Evolutionary conservation across 53 echinoderm and acorn worm species (phyloP).

Genomic region (Stichopus horrens): DNA sequence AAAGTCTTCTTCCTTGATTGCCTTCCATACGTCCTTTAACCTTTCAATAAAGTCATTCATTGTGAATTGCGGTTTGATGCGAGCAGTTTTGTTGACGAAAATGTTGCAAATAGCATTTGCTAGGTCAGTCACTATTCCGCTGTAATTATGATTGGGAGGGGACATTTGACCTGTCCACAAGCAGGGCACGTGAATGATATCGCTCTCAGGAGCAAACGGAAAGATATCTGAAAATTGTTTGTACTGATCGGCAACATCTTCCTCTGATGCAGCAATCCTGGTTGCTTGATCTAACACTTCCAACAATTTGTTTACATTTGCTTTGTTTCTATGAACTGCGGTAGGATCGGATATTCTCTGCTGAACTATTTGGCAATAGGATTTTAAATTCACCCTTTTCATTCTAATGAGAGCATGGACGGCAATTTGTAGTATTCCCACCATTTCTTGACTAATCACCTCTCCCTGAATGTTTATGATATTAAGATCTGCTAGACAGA

Average conservation of each 20-base stretch:
- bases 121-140: not conserved
- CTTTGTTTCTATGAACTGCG: constrained; percentile 6
- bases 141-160: constrained; percentile 34
- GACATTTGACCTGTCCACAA: constrained; percentile 34
- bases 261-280: constrained; percentile 2
- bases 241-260: constrained; percentile 27
- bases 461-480: constrained; percentile 21
- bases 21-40: constrained; percentile 26
- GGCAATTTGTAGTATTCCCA: constrained; percentile 31
- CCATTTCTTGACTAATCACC: constrained; percentile 10
- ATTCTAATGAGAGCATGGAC: constrained; percentile 43
- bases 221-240: constrained; percentile 21
- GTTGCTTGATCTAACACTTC: constrained; percentile 32
- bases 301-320: constrained; percentile 4
- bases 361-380: constrained; percentile 37
- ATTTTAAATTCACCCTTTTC: constrained; percentile 15
- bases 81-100: not conserved
- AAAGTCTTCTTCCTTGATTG: constrained; percentile 40
- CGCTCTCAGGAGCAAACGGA: constrained; percentile 28
- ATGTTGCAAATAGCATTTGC: not conserved
- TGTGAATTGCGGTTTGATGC: constrained; percentile 27
- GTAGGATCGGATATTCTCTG: constrained; percentile 24
- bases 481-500: constrained; percentile 24
- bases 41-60: not conserved
- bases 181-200: constrained; percentile 4